Percentiles rank a stretch among this genome's conserved stretches.
Evolutionary conservation across 2,797 vertebrate genomes (phyloP).

Genomic region (Mallotus villosus): DNA sequence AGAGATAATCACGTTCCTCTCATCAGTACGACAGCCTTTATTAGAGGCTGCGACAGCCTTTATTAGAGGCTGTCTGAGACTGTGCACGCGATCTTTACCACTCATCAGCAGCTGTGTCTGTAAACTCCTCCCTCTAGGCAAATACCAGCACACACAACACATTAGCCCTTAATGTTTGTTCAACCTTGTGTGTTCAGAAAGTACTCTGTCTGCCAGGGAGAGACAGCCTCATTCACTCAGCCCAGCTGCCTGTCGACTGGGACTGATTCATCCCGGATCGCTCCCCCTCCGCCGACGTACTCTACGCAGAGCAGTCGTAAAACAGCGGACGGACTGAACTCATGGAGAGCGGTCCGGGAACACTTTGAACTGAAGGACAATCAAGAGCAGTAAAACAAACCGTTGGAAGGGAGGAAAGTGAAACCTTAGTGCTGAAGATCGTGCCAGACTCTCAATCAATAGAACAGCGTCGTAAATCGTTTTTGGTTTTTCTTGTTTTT

Average conservation of each 20-base stretch:
- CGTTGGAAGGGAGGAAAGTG: background rate
- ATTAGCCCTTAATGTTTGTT: constrained; percentile 17
- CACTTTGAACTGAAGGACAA: background rate
- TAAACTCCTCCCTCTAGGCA: constrained; percentile 19
- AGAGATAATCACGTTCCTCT: background rate
- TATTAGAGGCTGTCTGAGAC: background rate
- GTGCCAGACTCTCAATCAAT: background rate
- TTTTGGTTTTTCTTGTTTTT: background rate
- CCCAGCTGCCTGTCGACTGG: background rate
- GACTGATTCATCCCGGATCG: background rate
- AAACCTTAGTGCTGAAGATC: background rate
- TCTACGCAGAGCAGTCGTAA: background rate
- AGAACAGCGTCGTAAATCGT: background rate
- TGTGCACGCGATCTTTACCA: too few relatives aligned
- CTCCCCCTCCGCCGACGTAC: background rate
- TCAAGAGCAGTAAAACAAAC: background rate
- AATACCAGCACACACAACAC: constrained; percentile 13
- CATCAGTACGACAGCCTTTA: background rate
- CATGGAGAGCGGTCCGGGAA: background rate
- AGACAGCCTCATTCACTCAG: background rate
- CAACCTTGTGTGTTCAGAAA: constrained; percentile 5
- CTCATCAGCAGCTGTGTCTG: background rate
- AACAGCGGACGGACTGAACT: constrained; percentile 12
- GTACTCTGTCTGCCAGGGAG: background rate
- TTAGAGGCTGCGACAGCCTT: background rate